Evolutionary conservation across 2,888 invertebrate species (phyloP).

Genomic region (Microdon myrmicae): DNA sequence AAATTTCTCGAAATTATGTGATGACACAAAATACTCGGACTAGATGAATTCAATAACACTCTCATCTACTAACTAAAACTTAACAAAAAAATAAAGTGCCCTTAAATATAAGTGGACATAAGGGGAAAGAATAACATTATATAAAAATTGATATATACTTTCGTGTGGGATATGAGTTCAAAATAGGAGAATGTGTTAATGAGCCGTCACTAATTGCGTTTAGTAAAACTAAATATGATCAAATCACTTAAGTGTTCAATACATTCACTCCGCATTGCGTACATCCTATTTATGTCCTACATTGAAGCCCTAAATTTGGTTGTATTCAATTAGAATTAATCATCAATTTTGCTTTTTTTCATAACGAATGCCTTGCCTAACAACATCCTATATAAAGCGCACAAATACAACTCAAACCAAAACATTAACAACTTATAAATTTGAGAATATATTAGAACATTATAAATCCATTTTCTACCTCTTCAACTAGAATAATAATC

Average conservation of each 20-base stretch:
- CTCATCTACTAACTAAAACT: too few species aligned
- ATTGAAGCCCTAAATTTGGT: conserved; percentile 24
- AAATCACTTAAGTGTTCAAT: conserved; percentile 20
- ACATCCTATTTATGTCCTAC: conserved; percentile 29
- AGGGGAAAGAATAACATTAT: too few species aligned
- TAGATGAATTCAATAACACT: too few species aligned
- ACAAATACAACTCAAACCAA: conserved; percentile 29
- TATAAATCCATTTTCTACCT: conserved; percentile 21
- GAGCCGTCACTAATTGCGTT: too few species aligned
- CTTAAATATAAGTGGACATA: too few species aligned
- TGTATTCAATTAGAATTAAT: too few species aligned
- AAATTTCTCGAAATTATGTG: too few species aligned
- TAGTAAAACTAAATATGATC: conserved; percentile 11
- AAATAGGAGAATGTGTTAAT: too few species aligned
- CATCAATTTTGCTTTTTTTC: background rate
- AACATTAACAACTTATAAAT: conserved; percentile 11
- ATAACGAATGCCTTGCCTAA: conserved; percentile 26
- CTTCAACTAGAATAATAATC: conserved; percentile 21
- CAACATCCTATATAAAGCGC: conserved; percentile 35
- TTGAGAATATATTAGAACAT: background rate
- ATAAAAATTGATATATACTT: too few species aligned
- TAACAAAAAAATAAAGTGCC: too few species aligned
- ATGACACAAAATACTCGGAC: too few species aligned
- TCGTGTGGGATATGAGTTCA: too few species aligned
- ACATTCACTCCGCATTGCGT: conserved; percentile 48